These are phyloP conservation scores for Hyppa rectilinea DNA, from an alignment of 2,888 invertebrate species.

Conservation along the genomic window DNA sequence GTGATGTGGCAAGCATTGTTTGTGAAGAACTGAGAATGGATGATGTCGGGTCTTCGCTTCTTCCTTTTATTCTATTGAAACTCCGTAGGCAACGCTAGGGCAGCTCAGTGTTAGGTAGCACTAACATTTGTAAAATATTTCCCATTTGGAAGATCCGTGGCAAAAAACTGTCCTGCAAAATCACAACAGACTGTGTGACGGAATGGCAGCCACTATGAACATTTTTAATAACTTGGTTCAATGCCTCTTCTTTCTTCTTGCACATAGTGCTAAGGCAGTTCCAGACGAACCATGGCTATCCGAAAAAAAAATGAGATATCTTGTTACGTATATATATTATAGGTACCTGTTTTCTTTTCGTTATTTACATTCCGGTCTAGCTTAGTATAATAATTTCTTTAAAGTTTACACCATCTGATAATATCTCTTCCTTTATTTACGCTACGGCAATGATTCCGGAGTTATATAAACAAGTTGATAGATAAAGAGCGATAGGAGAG, in stretches of 20 bases:
- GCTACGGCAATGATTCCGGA: slow-evolving; percentile 81
- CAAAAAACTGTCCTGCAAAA: neutral
- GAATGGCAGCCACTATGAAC: neutral
- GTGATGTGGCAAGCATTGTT: too few species aligned
- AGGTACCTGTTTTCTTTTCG: neutral
- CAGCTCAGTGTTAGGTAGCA: neutral
- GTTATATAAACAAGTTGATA: slow-evolving; percentile 86
- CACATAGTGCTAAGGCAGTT: neutral
- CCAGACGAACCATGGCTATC: neutral
- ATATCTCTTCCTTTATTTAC: slow-evolving; percentile 86
- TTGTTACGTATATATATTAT: neutral
- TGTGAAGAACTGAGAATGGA: neutral
- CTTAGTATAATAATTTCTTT: slow-evolving; percentile 76
- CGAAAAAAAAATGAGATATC: too few species aligned
- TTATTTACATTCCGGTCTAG: slow-evolving; percentile 9
- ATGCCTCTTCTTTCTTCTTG: neutral
- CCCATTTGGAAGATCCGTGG: too few species aligned
- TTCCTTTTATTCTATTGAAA: neutral
- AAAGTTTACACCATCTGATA: slow-evolving; percentile 83
- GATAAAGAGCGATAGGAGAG: slow-evolving; percentile 85
- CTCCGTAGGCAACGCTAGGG: neutral
- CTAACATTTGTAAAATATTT: too few species aligned
- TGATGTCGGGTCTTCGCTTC: neutral
- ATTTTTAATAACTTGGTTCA: neutral
- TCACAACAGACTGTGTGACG: neutral